Percentiles rank a stretch among this genome's conserved stretches.
phyloP scores from a whole-genome alignment of 2,888 invertebrate genomes.

The Coenonympha arcania region DNA sequence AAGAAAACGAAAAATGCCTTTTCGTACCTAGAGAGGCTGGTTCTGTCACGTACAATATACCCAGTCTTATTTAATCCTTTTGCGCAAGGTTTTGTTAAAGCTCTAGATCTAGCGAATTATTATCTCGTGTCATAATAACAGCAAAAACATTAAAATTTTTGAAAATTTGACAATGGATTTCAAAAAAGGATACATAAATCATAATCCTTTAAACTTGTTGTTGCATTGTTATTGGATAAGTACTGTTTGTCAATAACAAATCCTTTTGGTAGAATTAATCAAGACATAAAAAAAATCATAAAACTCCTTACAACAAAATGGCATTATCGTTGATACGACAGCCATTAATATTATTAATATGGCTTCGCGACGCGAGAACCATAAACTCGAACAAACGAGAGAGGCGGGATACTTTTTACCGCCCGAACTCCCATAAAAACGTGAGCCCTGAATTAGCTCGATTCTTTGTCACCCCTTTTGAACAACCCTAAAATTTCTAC shows the following conservation, averaged over 20 bases:
- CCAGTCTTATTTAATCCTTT: conserved; percentile 68
- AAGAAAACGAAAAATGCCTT: conserved; percentile 62
- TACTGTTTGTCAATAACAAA: not conserved
- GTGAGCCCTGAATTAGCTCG: conserved; percentile 73
- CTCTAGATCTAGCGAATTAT: conserved; percentile 40
- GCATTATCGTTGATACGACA: conserved; percentile 57
- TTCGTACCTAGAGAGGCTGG: conserved; percentile 59
- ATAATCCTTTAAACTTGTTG: not conserved
- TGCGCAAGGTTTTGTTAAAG: conserved; percentile 48
- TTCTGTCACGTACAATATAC: conserved; percentile 68
- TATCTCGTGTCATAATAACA: not conserved
- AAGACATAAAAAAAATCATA: conserved; percentile 49
- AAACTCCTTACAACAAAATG: conserved; percentile 47
- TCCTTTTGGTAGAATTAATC: not conserved
- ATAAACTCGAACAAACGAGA: conserved; percentile 73
- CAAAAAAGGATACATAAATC: no score
- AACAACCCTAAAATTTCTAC: conserved; percentile 72
- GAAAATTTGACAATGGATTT: not conserved
- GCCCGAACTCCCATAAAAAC: conserved; percentile 70
- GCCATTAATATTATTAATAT: conserved; percentile 71
- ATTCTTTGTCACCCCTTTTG: conserved; percentile 74
- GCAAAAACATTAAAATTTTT: not conserved
- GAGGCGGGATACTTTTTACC: conserved; percentile 75
- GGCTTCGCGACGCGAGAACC: conserved; percentile 60
- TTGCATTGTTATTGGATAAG: not conserved